These are phyloP conservation scores for Dolomedes plantarius DNA, from an alignment of 2,888 invertebrate genomes.

Conservation along the genomic window DNA sequence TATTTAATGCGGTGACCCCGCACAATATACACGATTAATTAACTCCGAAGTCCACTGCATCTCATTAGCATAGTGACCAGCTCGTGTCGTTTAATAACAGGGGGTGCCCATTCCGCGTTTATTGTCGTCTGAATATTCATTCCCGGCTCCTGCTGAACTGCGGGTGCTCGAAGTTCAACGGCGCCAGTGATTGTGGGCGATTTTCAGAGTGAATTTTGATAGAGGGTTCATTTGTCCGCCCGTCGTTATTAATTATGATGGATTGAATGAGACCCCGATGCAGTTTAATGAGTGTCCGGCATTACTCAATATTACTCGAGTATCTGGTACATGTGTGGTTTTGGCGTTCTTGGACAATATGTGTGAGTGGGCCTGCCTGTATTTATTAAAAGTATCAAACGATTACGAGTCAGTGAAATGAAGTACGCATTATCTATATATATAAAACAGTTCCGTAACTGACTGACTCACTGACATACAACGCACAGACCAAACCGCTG, in stretches of 20 bases:
- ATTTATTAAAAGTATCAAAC: too few species aligned
- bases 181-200: neutral
- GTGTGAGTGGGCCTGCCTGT: too few species aligned
- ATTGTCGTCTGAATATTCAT: conserved; percentile 10
- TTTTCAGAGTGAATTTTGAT: neutral
- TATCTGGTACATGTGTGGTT: neutral
- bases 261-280: neutral
- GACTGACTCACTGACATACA: too few species aligned
- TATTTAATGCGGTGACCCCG: too few species aligned
- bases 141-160: neutral
- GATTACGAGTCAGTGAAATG: too few species aligned
- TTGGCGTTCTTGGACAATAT: too few species aligned
- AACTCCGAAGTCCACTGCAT: neutral
- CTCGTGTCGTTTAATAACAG: neutral
- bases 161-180: neutral
- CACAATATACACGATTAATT: too few species aligned
- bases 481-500: too few species aligned
- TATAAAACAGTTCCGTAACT: too few species aligned
- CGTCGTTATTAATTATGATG: neutral
- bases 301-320: too few species aligned
- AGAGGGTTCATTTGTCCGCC: neutral
- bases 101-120: neutral
- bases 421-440: too few species aligned
- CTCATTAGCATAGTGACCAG: conserved; percentile 2
- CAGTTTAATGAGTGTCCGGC: neutral